These are phyloP conservation scores for Sminthopsis crassicaudata DNA, from an alignment of 2,113 vertebrate species.

Conservation along the genomic window DNA sequence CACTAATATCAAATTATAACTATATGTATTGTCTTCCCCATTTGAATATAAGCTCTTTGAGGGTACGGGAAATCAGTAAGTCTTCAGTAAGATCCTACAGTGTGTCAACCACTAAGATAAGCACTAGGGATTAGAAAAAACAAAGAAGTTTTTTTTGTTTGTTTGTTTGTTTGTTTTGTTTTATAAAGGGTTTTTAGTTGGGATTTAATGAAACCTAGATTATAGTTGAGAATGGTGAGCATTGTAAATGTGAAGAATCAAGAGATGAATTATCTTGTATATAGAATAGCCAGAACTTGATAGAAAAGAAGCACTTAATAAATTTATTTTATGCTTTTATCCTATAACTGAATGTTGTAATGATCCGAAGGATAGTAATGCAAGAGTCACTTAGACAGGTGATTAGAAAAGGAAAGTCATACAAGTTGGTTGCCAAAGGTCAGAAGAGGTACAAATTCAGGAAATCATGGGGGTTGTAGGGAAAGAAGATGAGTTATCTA, in stretches of 20 bases:
- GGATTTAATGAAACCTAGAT: neutral
- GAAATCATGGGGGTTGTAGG: neutral
- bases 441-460: neutral
- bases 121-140: no score
- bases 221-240: neutral
- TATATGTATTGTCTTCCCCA: no score
- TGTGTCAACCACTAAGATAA: no score
- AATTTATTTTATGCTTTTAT: neutral
- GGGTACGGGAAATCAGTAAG: no score
- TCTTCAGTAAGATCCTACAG: no score
- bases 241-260: neutral
- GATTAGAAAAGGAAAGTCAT: neutral
- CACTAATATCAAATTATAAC: no score
- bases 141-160: no score
- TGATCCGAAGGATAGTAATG: neutral
- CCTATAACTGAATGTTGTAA: neutral
- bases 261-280: neutral
- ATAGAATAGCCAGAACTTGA: neutral
- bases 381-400: neutral
- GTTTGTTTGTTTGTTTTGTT: no score
- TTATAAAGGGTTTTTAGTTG: no score
- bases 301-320: neutral
- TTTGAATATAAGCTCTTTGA: no score
- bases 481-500: neutral
- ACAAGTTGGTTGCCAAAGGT: neutral